Conservation (phyloP, 2,888 invertebrate genomes). For the Agelastica alni region DNA sequence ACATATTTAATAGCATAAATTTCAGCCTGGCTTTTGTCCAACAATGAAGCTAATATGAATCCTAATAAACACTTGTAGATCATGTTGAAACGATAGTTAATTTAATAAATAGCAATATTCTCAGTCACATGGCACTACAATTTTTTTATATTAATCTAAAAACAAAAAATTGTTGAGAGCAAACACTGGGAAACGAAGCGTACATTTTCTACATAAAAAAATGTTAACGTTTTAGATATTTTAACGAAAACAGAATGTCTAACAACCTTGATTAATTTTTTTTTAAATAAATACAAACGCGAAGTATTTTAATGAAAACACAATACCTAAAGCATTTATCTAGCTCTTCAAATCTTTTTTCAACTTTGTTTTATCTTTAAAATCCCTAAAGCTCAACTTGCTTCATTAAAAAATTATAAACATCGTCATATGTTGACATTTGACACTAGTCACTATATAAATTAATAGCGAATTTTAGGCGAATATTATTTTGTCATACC, state of each 20-base stretch:
- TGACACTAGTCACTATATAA: too few relatives aligned
- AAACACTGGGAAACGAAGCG: neutral
- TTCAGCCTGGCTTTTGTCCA: conserved; percentile 37
- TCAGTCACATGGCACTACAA: conserved; percentile 8
- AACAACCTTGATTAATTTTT: conserved; percentile 15
- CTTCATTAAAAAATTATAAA: too few relatives aligned
- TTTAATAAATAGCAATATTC: conserved; percentile 9
- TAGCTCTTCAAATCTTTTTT: too few relatives aligned
- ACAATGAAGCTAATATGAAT: conserved; percentile 23
- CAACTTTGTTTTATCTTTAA: too few relatives aligned
- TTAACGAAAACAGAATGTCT: conserved; percentile 12
- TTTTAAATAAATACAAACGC: too few relatives aligned
- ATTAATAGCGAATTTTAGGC: too few relatives aligned
- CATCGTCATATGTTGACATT: too few relatives aligned
- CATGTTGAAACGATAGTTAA: conserved; percentile 23
- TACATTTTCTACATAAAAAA: conserved; percentile 11
- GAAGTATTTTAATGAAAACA: too few relatives aligned
- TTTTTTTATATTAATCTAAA: conserved; percentile 5
- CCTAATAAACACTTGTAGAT: conserved; percentile 22
- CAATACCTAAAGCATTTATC: too few relatives aligned
- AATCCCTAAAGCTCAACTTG: too few relatives aligned
- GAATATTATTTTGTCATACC: too few relatives aligned
- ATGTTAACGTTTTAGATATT: conserved; percentile 13
- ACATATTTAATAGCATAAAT: conserved; percentile 47
- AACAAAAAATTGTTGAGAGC: neutral